Evolutionary conservation across 2,888 invertebrate genomes (phyloP), one percentile per base, ranked within the genome.

Genomic region (Stenolophus ochropezus): DNA sequence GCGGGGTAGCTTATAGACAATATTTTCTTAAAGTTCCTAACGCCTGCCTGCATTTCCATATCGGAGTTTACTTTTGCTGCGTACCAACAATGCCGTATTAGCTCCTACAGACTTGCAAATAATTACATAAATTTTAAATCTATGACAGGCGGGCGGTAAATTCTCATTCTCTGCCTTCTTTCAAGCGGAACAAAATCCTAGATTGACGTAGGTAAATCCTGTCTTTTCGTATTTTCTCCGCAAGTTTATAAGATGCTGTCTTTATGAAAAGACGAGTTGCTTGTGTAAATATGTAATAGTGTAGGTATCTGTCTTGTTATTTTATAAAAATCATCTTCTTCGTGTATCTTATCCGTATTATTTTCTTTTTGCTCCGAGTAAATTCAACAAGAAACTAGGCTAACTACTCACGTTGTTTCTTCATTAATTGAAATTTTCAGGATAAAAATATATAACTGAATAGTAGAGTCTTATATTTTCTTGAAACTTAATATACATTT

Each of bases 111-210:
- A 49, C 47, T 16, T 47, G 49, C 49, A 73, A 75, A 75, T 53
- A 75, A 56, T 75, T 75, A 75, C 53, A 27, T 75, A 53, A 75
- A 75, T 75, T 75, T 75, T 27, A 75, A 75, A 27, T 53, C 75
- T 53, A 18, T 2, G 75, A 56, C 53, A 75, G 25, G 23, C 16
- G 16, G 27, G 18, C 51, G 49, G 49, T 49, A 23, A 73, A 73
- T 73, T 73, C 23, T 16, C 18, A 18, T 69, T 42, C 73, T 11
- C 23, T 71, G 42, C 18, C 42, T 71, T 42, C 33, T 11, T 61
- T 33, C 18, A 8, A 42, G 42, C 8, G 27, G 3, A 14, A 16
- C 8, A 42, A 16, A 18, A 69, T 42, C 25, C 14, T 16, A 25
- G 42, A 47, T 16, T 73, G 49, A 49, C 49, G 47, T 14, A 73